A percentile compares a stretch with the other conserved stretches of the same genome.
These are phyloP conservation scores for Stegostoma tigrinum DNA, from an alignment of 2,113 vertebrate genomes.

Conservation along the genomic window DNA sequence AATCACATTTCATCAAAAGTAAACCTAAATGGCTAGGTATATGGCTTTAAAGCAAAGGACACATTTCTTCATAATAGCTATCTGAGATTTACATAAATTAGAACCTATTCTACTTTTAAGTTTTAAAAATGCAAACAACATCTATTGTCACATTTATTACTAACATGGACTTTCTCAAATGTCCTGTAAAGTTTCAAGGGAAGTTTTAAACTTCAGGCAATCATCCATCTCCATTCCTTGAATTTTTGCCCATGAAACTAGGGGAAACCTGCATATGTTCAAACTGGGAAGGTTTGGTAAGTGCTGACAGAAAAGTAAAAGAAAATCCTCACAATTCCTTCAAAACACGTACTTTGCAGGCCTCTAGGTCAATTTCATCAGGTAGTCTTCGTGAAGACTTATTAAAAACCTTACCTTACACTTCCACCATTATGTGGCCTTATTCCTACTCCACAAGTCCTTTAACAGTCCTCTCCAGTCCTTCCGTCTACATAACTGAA, in stretches of 20 bases:
- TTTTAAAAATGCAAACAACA: not conserved
- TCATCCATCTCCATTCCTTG: not conserved
- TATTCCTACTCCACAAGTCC: not conserved
- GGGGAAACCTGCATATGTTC: not conserved
- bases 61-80: not conserved
- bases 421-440: not conserved
- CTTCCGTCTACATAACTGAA: not conserved
- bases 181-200: not conserved
- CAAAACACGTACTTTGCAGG: not conserved
- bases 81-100: not conserved
- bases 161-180: not conserved
- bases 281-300: not conserved
- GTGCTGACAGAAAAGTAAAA: not conserved
- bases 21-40: not conserved
- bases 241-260: not conserved
- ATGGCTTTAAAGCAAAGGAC: not conserved
- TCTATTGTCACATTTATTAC: not conserved
- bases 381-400: not conserved
- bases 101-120: not conserved
- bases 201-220: not conserved
- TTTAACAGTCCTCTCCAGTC: not conserved
- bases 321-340: not conserved
- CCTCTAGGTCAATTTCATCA: not conserved
- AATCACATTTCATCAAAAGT: not conserved
- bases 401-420: not conserved